Conservation (phyloP, 2,113 vertebrate genomes). For the Catharus bicknelli region DNA sequence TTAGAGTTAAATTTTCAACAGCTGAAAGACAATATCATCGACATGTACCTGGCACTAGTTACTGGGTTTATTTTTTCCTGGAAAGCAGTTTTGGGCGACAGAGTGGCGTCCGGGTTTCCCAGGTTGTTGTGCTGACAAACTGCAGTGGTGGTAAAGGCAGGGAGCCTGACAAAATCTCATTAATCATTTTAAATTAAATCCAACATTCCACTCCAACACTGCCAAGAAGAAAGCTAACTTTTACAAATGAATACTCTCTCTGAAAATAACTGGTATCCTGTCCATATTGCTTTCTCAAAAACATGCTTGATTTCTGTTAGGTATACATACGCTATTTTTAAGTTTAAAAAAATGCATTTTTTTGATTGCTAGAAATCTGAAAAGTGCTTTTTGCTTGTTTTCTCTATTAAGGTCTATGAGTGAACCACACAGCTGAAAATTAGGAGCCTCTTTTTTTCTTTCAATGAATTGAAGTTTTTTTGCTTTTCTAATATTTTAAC, state of each 20-base stretch:
- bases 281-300: constrained; percentile 54
- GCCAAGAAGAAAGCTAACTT: constrained; percentile 74
- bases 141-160: constrained; percentile 81
- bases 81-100: constrained; percentile 80
- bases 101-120: constrained; percentile 80
- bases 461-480: not conserved
- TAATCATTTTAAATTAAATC: constrained; percentile 91
- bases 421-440: not conserved
- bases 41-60: constrained; percentile 75
- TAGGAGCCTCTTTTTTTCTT: not conserved
- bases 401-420: not conserved
- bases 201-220: constrained; percentile 75
- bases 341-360: constrained; percentile 16
- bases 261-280: constrained; percentile 60
- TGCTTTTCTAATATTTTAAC: not conserved
- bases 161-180: constrained; percentile 86
- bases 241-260: constrained; percentile 75
- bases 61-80: constrained; percentile 75
- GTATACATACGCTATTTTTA: constrained; percentile 8
- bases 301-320: not conserved
- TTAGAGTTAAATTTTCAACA: constrained; percentile 75
- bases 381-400: not conserved
- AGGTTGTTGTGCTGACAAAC: constrained; percentile 86
- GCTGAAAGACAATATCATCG: constrained; percentile 70
- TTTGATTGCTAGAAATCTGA: not conserved